Conservation (phyloP, 2,113 vertebrate species). For the Crocuta crocuta region DNA sequence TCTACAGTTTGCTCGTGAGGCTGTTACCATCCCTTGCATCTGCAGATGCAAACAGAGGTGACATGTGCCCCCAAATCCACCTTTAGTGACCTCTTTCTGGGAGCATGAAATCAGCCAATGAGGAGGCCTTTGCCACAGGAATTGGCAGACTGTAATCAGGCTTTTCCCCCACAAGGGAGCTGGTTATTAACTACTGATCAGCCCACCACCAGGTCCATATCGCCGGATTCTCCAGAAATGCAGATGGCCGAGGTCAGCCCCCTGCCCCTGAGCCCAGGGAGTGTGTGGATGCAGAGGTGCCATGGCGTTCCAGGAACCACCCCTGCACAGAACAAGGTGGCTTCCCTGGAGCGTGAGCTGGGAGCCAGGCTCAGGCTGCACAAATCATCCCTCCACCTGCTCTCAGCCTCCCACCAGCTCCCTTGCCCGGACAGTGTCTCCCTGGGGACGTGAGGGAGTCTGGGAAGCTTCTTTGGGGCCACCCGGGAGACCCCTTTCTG, state of each 20-base stretch:
- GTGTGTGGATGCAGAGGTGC: fast-evolving
- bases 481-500: not conserved
- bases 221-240: not conserved
- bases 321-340: not conserved
- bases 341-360: too few species aligned
- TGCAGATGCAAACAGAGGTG: too few species aligned
- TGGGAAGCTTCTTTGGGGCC: not conserved
- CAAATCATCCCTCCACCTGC: not conserved
- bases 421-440: not conserved
- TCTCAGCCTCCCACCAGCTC: not conserved
- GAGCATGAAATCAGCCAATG: not conserved
- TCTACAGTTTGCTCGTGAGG: not conserved
- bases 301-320: not conserved
- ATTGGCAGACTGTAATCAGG: fast-evolving
- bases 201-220: not conserved
- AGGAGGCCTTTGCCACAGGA: not conserved
- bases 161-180: fast-evolving
- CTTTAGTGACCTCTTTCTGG: not conserved
- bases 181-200: fast-evolving
- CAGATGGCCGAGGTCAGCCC: not conserved
- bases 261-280: not conserved
- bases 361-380: not conserved
- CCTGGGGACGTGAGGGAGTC: fast-evolving
- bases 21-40: fast-evolving
- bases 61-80: fast-evolving